Percentiles rank a stretch among this genome's conserved stretches.
These are phyloP conservation scores for Anas platyrhynchos DNA, from an alignment of 2,113 vertebrate species.

Conservation along the genomic window DNA sequence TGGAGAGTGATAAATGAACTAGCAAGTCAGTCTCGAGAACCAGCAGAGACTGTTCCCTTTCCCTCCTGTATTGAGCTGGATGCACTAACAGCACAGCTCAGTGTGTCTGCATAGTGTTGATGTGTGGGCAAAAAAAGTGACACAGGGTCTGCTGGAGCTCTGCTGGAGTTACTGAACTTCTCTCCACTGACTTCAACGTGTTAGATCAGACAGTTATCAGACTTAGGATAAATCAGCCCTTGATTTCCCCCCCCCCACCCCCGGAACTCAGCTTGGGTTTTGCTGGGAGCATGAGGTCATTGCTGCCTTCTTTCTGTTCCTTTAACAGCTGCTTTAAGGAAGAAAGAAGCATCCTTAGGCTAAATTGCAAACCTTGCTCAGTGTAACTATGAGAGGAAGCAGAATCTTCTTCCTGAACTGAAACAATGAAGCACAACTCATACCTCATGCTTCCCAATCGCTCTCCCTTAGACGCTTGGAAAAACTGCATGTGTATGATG, in stretches of 20 bases:
- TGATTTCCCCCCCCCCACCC: not conserved
- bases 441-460: not conserved
- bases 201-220: not conserved
- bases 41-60: not conserved
- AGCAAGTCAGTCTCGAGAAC: not conserved
- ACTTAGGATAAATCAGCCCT: not conserved
- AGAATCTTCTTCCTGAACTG: not conserved
- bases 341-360: not conserved
- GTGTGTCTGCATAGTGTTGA: not conserved
- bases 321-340: slow-evolving; percentile 7
- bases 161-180: not conserved
- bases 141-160: not conserved
- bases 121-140: not conserved
- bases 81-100: not conserved
- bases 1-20: not conserved
- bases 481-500: not conserved
- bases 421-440: not conserved
- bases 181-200: not conserved
- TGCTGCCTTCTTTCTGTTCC: slow-evolving; percentile 14
- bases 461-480: not conserved
- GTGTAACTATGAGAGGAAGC: not conserved
- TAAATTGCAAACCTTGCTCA: not conserved
- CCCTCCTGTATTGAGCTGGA: not conserved
- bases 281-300: slow-evolving; percentile 17
- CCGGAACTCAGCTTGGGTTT: not conserved